These are phyloP conservation scores for Rhagoletis pomonella DNA, from an alignment of 1,140 invertebrate species.

Conservation along the genomic window DNA sequence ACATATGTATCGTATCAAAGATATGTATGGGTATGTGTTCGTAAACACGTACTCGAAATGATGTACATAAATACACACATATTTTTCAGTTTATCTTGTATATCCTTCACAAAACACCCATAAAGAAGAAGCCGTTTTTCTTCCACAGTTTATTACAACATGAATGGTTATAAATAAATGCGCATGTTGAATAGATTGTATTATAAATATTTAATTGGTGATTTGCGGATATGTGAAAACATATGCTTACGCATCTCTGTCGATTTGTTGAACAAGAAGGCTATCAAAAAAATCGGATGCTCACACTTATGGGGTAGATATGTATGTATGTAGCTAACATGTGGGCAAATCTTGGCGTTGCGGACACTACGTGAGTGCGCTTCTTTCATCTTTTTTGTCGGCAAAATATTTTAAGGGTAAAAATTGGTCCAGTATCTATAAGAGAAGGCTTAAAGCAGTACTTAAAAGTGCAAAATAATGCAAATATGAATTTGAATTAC, in stretches of 20 bases:
- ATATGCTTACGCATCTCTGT: not conserved
- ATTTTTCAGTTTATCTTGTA: not conserved
- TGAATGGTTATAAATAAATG: conserved; percentile 66
- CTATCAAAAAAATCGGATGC: not conserved
- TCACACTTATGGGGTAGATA: too few relatives aligned
- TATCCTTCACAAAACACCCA: not conserved
- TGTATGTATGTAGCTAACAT: too few relatives aligned
- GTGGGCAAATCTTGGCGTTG: too few relatives aligned
- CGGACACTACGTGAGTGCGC: too few relatives aligned
- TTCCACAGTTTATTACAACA: conserved; percentile 66
- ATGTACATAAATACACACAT: not conserved
- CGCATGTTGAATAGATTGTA: conserved; percentile 73
- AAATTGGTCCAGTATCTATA: too few relatives aligned
- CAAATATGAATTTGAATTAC: too few relatives aligned
- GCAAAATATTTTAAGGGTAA: too few relatives aligned
- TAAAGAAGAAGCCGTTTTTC: not conserved
- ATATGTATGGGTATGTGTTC: not conserved
- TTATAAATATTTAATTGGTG: conserved; percentile 72
- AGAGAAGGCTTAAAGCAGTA: too few relatives aligned
- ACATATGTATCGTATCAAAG: not conserved
- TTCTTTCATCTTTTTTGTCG: too few relatives aligned
- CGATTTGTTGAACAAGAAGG: not conserved
- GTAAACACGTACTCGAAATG: not conserved
- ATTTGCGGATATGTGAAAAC: conserved; percentile 63
- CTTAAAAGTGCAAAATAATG: too few relatives aligned